These are phyloP conservation scores for Sclerurus mexicanus DNA, from an alignment of 2,113 vertebrate species.

Conservation along the genomic window DNA sequence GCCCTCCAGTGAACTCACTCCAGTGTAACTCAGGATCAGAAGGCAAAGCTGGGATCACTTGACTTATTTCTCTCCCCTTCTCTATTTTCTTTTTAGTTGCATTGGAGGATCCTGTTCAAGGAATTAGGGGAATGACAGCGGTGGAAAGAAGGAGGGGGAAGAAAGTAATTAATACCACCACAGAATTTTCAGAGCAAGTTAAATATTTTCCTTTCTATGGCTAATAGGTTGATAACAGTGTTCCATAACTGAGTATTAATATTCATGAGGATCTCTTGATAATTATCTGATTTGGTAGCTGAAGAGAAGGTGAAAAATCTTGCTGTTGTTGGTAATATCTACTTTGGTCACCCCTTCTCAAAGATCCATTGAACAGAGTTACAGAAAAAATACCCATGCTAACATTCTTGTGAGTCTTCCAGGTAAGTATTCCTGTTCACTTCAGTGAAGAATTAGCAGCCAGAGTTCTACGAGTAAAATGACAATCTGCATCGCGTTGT, in stretches of 20 bases:
- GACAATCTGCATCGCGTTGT: not conserved
- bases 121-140: not conserved
- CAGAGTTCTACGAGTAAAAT: not conserved
- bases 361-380: not conserved
- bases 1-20: not conserved
- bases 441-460: not conserved
- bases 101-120: not conserved
- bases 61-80: not conserved
- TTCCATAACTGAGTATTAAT: slow-evolving; percentile 30
- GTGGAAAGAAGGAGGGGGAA: not conserved
- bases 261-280: slow-evolving; percentile 14
- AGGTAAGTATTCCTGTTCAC: not conserved
- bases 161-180: not conserved
- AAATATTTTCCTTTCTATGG: not conserved
- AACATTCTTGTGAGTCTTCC: not conserved
- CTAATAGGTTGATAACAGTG: not conserved
- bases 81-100: not conserved
- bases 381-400: not conserved
- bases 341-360: not conserved
- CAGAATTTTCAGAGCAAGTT: not conserved
- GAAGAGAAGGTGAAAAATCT: not conserved
- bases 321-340: not conserved
- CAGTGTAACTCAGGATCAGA: not conserved
- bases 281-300: slow-evolving; percentile 13
- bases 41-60: not conserved